These are phyloP conservation scores for Vannuccia rotundouncinata DNA, from an alignment of 2,888 invertebrate species.

Conservation along the genomic window DNA sequence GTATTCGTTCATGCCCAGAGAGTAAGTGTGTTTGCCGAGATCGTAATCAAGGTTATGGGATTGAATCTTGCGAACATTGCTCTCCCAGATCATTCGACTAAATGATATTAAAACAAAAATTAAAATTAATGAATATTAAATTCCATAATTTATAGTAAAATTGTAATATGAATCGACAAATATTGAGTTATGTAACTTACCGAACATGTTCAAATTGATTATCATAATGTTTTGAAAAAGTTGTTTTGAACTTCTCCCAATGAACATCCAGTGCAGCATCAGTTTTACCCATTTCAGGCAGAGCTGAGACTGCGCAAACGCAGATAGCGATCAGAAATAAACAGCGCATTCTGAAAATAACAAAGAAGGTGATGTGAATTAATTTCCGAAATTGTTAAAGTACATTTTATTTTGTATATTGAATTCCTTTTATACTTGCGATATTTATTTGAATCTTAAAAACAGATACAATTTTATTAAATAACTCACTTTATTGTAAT, in stretches of 20 bases:
- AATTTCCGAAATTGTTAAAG: too few relatives aligned
- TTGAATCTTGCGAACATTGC: constrained; percentile 44
- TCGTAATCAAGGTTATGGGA: constrained; percentile 47
- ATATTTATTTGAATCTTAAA: too few relatives aligned
- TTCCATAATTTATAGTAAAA: too few relatives aligned
- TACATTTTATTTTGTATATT: too few relatives aligned
- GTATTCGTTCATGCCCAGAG: constrained; percentile 46
- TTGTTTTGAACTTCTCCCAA: constrained; percentile 18
- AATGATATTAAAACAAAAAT: not conserved
- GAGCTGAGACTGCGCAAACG: not conserved
- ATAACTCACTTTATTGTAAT: too few relatives aligned
- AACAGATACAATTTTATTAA: too few relatives aligned
- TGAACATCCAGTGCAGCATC: not conserved
- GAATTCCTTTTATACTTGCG: too few relatives aligned
- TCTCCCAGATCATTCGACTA: constrained; percentile 47
- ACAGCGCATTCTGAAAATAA: constrained; percentile 21
- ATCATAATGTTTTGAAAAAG: not conserved
- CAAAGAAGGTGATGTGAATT: too few relatives aligned
- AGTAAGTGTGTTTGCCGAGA: constrained; percentile 45
- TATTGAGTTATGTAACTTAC: too few relatives aligned
- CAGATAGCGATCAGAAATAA: not conserved
- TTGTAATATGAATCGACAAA: too few relatives aligned
- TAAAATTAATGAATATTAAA: too few relatives aligned
- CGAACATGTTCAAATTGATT: not conserved
- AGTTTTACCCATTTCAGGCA: not conserved